Percentiles rank a stretch among this genome's conserved stretches.
Evolutionary conservation across 2,888 invertebrate species (phyloP).

Genomic region (Lissocephala sabroskyi): DNA sequence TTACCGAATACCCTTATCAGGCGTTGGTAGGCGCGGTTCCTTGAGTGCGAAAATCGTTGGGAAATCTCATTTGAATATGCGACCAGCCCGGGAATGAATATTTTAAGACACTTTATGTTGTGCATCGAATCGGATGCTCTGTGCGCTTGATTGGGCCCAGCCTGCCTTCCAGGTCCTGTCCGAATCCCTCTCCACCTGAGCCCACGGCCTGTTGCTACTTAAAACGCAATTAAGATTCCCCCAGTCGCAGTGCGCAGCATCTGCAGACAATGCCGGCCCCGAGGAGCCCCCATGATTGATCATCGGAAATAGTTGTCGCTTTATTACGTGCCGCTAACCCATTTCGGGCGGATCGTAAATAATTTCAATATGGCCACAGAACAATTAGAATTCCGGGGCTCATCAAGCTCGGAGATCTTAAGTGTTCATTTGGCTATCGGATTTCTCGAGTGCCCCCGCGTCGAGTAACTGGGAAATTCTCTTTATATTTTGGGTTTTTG

Average conservation of each 20-base stretch:
- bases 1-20: conserved; percentile 54
- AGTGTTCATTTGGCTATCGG: conserved; percentile 55
- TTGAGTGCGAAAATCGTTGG: conserved; percentile 58
- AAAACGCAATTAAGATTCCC: conserved; percentile 51
- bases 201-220: conserved; percentile 25
- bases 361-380: conserved; percentile 29
- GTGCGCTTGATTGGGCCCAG: conserved; percentile 25
- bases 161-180: conserved; percentile 24
- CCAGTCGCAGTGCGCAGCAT: conserved; percentile 3
- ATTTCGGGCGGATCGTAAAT: conserved; percentile 58
- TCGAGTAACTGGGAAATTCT: too few relatives aligned
- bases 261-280: background rate
- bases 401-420: conserved; percentile 55
- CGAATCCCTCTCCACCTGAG: conserved; percentile 38
- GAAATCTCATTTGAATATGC: conserved; percentile 58
- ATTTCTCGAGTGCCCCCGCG: conserved; percentile 40
- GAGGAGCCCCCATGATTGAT: conserved; percentile 34
- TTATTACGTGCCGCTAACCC: conserved; percentile 56
- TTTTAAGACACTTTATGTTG: conserved; percentile 58
- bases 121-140: conserved; percentile 31
- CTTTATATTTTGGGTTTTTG: too few relatives aligned
- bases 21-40: conserved; percentile 36
- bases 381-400: conserved; percentile 36
- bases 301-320: conserved; percentile 55
- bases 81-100: conserved; percentile 41